Evolutionary conservation across 1,140 invertebrate genomes (phyloP).

Genomic region (Drosophila bipectinata): DNA sequence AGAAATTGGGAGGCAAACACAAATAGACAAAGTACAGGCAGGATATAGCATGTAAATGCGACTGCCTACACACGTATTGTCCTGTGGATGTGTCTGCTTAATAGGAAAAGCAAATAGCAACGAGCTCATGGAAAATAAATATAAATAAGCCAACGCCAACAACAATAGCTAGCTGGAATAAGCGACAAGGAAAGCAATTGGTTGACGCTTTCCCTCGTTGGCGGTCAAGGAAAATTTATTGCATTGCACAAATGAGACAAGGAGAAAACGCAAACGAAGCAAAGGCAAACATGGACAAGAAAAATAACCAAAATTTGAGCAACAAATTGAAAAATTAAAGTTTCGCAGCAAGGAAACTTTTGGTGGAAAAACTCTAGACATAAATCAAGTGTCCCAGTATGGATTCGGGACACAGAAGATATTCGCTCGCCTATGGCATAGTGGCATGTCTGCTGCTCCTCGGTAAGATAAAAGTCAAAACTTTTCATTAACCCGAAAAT

Average conservation of each 20-base stretch:
- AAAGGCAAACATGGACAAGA: slow-evolving; percentile 44
- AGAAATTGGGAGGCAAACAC: slow-evolving; percentile 48
- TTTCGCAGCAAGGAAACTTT: slow-evolving; percentile 47
- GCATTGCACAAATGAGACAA: slow-evolving; percentile 77
- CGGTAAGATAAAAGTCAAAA: slow-evolving; percentile 33
- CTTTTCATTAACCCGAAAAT: slow-evolving; percentile 18
- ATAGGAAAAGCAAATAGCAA: slow-evolving; percentile 74
- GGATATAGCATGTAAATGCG: slow-evolving; percentile 63
- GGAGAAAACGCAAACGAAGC: slow-evolving; percentile 38
- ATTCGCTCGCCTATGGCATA: slow-evolving; percentile 6
- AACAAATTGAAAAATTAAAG: slow-evolving; percentile 81
- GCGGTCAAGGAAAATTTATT: slow-evolving; percentile 79
- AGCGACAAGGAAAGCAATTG: slow-evolving; percentile 40
- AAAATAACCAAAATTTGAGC: slow-evolving; percentile 72
- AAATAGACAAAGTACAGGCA: slow-evolving; percentile 53
- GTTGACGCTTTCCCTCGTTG: slow-evolving; percentile 75
- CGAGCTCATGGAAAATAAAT: slow-evolving; percentile 75
- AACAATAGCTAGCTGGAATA: slow-evolving; percentile 29
- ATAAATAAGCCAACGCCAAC: slow-evolving; percentile 69
- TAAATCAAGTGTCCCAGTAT: slow-evolving; percentile 9
- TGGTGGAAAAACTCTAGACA: slow-evolving; percentile 13
- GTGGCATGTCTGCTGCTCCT: slow-evolving; percentile 16
- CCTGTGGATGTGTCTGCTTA: slow-evolving; percentile 31
- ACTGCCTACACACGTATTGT: slow-evolving; percentile 31
- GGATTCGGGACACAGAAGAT: slow-evolving; percentile 20